Evolutionary conservation across 1,140 invertebrate genomes (phyloP), one percentile per base, ranked within the genome.

Genomic region (Ptiloglossa arizonensis): DNA sequence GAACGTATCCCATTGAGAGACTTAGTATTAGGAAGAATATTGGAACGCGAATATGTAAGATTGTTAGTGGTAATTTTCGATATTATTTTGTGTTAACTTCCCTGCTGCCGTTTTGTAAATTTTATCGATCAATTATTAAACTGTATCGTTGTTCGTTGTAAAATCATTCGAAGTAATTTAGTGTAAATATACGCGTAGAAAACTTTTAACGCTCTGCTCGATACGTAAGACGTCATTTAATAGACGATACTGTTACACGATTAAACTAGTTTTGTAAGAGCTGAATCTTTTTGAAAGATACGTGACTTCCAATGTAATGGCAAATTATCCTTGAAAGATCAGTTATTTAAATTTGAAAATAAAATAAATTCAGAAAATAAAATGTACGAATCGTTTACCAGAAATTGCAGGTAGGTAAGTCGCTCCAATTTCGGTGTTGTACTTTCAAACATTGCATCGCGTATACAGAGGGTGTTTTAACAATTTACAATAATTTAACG

Each of bases 301-400:
- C 38, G n/a, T n/a, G 63, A 74, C 62, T 56, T 74, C 1, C 15
- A 27, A 66, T 54, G 27, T 56, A 74, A 35, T 24, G 50, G 13
- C n/a, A 48, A 48, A 48, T 19, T 27, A 48, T 62, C 29, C 15
- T 44, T 19, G 35, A 44, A 41, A 44, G 59, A 13, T 62, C 35
- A 27, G 68, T 44, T 54, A 52, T 64, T 73, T 41, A 54, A 54
- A 48, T 27, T 41, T 64, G 22, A 19, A 60, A 71, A 73, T 73
- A 54, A 64, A 63, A 35, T 35, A 5, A 38, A 64, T 19, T 19
- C 13, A 13, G 24, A 35, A 46, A 27, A 46, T 41, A 27, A 63
- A 38, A 6, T 0, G 19, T 22, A 27, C 41, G 3, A 32, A 32
- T 3, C 54, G n/a, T 17, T 32, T 29, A 5, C 24, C 5, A 2